phyloP scores from a whole-genome alignment of 2,113 vertebrate genomes.

The Periophthalmus modestus region DNA sequence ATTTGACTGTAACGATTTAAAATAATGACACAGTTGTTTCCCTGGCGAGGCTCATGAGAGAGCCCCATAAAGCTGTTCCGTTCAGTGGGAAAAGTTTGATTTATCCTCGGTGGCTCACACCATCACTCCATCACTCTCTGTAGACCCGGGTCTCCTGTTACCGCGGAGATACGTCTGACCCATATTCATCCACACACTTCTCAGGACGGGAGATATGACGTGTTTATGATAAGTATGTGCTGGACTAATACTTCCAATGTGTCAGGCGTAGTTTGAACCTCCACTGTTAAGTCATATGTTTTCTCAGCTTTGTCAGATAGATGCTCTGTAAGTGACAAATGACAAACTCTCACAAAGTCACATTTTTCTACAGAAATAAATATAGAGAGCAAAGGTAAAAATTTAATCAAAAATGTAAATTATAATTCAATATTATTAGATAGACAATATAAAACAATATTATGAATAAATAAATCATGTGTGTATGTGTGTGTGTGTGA shows the following conservation, averaged over 20 bases:
- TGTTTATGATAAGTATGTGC: constrained; percentile 41
- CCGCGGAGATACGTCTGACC: constrained; percentile 47
- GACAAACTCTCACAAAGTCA: background rate
- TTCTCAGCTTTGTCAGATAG: constrained; percentile 34
- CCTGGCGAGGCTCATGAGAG: constrained; percentile 29
- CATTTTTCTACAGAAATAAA: background rate
- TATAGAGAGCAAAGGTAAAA: background rate
- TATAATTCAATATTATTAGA: background rate
- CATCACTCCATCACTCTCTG: constrained; percentile 53
- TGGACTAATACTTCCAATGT: constrained; percentile 22
- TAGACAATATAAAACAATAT: too few species aligned
- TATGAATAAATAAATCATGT: too few species aligned
- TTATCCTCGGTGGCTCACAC: constrained; percentile 26
- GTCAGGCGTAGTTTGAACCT: constrained; percentile 26
- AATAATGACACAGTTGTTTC: constrained; percentile 25
- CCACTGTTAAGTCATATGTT: constrained; percentile 35
- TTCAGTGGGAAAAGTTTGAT: constrained; percentile 29
- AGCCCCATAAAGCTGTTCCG: constrained; percentile 40
- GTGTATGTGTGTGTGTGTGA: too few species aligned
- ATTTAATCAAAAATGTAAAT: constrained; percentile 1
- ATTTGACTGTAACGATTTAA: constrained; percentile 4
- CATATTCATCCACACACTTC: constrained; percentile 25
- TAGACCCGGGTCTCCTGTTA: constrained; percentile 44
- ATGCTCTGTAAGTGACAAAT: constrained; percentile 30
- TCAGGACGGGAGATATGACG: constrained; percentile 18